Evolutionary conservation across 1,140 invertebrate species (phyloP).

Genomic region (Drosophila pruinosa): DNA sequence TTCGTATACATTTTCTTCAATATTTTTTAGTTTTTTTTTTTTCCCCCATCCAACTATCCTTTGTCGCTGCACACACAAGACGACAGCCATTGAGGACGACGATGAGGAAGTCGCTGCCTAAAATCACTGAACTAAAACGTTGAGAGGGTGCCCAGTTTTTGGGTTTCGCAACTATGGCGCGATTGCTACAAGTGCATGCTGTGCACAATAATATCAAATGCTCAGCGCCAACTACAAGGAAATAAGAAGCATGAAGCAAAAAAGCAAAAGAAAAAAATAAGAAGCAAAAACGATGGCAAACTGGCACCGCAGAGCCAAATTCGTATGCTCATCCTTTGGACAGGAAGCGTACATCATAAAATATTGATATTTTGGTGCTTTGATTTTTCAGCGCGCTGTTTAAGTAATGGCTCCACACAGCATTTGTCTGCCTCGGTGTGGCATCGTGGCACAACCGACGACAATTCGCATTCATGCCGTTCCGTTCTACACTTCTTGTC

Average conservation of each 20-base stretch:
- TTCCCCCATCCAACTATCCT: no score
- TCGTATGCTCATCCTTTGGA: conserved; percentile 36
- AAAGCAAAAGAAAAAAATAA: not conserved
- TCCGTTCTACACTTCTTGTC: conserved; percentile 57
- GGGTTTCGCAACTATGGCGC: conserved; percentile 35
- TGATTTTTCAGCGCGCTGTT: conserved; percentile 73
- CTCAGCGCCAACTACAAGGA: not conserved
- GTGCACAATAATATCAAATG: conserved; percentile 40
- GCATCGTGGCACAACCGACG: conserved; percentile 17
- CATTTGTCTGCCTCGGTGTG: not conserved
- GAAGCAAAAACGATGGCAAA: not conserved
- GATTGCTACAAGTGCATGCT: conserved; percentile 65
- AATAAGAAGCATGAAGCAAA: not conserved
- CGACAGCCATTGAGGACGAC: conserved; percentile 44
- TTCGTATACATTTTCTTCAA: conserved; percentile 50
- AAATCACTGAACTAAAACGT: conserved; percentile 78
- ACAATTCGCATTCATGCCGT: conserved; percentile 62
- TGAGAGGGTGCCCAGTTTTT: conserved; percentile 28
- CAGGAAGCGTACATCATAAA: conserved; percentile 78
- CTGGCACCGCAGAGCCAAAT: conserved; percentile 28
- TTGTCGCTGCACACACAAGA: conserved; percentile 27
- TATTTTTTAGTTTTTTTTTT: conserved; percentile 9
- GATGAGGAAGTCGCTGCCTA: conserved; percentile 66
- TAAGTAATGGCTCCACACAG: conserved; percentile 67
- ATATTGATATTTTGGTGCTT: conserved; percentile 79